Evolutionary conservation across 2,888 invertebrate genomes (phyloP).

Genomic region (Tetranychus piercei): DNA sequence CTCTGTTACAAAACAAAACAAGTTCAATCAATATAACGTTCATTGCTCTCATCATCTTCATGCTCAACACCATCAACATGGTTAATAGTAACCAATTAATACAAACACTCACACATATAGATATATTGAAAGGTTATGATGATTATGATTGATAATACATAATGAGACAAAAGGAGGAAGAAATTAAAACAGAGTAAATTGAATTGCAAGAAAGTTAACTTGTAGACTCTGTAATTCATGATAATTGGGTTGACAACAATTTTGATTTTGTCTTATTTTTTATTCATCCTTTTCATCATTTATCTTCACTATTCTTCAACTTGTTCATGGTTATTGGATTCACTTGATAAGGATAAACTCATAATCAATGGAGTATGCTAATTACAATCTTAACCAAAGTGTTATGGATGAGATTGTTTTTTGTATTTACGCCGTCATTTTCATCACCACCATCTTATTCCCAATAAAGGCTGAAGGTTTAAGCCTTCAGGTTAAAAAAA

Average conservation of each 20-base stretch:
- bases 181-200: too few species aligned
- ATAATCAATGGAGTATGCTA: neutral
- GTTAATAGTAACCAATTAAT: neutral
- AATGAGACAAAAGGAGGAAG: too few species aligned
- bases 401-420: neutral
- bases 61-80: neutral
- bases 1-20: neutral
- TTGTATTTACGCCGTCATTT: neutral
- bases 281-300: neutral
- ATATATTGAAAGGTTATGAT: too few species aligned
- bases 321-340: slow-evolving; percentile 1
- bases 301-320: neutral
- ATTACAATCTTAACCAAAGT: slow-evolving; percentile 1
- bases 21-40: neutral
- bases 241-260: neutral
- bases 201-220: neutral
- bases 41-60: neutral
- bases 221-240: neutral
- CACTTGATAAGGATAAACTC: neutral
- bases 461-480: neutral
- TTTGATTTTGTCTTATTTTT: neutral
- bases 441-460: neutral
- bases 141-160: too few species aligned
- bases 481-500: neutral
- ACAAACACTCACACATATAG: neutral